phyloP scores from a whole-genome alignment of 2,113 vertebrate species.

The Herpailurus yagouaroundi region DNA sequence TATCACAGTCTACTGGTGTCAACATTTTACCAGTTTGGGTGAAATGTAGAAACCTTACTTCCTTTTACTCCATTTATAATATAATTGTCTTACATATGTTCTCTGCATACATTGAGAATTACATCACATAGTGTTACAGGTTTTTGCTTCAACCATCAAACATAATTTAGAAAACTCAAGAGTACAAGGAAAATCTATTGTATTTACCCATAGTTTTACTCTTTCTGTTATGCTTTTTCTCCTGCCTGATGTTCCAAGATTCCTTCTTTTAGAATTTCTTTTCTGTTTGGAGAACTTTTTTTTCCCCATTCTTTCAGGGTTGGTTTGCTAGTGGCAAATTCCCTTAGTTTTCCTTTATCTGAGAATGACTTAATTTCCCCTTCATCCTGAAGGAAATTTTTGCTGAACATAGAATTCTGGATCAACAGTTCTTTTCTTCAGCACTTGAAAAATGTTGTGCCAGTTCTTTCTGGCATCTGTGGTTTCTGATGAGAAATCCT shows the following conservation, averaged over 20 bases:
- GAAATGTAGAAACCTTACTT: neutral
- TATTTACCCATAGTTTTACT: neutral
- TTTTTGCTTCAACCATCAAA: conserved; percentile 17
- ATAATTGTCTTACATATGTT: neutral
- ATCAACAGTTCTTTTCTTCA: neutral
- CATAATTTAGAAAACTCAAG: neutral
- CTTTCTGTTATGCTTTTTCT: neutral
- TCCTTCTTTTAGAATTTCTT: neutral
- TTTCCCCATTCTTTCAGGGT: neutral
- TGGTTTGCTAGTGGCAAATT: conserved; percentile 27
- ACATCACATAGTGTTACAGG: neutral
- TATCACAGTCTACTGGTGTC: neutral
- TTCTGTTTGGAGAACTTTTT: conserved; percentile 3
- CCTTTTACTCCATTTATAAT: neutral
- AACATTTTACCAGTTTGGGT: conserved; percentile 9
- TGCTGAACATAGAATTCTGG: neutral
- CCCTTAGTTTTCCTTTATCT: neutral
- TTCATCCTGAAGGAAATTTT: conserved; percentile 28
- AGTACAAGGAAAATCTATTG: neutral
- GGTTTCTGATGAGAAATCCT: conserved; percentile 20
- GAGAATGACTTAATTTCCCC: neutral
- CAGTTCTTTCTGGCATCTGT: neutral
- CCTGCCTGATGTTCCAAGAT: neutral
- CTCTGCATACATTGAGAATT: neutral
- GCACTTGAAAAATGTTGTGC: neutral